Base-by-base conservation (phyloP, 2,888 invertebrate genomes). In the Hirtodrosophila histrioides region DNA sequence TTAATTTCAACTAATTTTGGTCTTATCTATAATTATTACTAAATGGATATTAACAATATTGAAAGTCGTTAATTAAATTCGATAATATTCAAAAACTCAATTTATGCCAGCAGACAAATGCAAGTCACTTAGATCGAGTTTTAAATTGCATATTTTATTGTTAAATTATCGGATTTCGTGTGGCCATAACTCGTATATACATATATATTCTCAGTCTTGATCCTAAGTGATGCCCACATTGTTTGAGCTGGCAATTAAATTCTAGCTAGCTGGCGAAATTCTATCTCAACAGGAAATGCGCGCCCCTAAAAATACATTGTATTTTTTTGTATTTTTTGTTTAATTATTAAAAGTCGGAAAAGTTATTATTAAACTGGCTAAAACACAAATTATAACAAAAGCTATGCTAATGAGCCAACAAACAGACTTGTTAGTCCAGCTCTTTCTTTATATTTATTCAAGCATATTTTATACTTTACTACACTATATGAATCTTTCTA, bases 321-420 rank as follows among this genome's bases (percentile, higher is more conserved):
- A n/a, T n/a, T n/a, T n/a, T n/a, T n/a, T n/a, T n/a, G n/a, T n/a
- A n/a, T n/a, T n/a, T n/a, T n/a, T n/a, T 31, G 39, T 53, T 43
- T 31, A 3, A 27, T 44, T 36, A 46, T 41, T 27, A 23, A 29
- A 44, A 23, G 23, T 49, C 17, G 44, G 36, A 41, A 54, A 49
- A 45, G 31, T 67, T 65, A 51, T 43, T 31, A 6, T 1, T 12
- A 69, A 54, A 77, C 57, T 63, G 24, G 69, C 61, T 65, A 45
- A 55, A 66, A 39, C 45, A 31, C 43, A 39, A 65, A 62, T 68
- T 60, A 62, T 69, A 77, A 74, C 69, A 74, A 72, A 69, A 66
- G 66, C 54, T 40, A 69, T 69, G 63, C 49, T 65, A 69, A 78
- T 80, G 46, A 69, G 44, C 23, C 12, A 24, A 10, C 36, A 29